Evolutionary conservation across 2,888 invertebrate genomes (phyloP).

Genomic region (Ceriagrion tenellum): DNA sequence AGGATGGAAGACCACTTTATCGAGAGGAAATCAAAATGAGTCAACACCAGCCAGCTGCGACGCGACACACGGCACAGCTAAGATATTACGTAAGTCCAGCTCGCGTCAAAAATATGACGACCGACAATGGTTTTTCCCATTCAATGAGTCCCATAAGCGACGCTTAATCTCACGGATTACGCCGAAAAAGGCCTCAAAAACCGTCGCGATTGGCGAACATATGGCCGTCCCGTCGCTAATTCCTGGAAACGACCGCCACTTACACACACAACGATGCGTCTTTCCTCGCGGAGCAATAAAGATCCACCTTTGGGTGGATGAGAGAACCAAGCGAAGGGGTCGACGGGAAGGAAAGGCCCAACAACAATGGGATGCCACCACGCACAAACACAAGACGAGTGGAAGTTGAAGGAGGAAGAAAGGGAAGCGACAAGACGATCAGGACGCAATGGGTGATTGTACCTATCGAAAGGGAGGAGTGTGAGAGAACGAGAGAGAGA

Average conservation of each 20-base stretch:
- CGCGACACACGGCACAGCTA: not conserved
- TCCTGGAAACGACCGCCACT: not conserved
- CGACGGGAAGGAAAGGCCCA: not conserved
- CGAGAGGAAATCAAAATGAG: too few species aligned
- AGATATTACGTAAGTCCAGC: not conserved
- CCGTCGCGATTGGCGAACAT: not conserved
- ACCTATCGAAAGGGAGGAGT: not conserved
- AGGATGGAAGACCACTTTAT: too few species aligned
- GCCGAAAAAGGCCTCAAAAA: not conserved
- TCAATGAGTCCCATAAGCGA: not conserved
- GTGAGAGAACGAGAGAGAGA: not conserved
- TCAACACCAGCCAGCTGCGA: not conserved
- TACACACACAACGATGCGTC: not conserved
- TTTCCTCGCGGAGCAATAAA: not conserved
- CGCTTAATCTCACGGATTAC: not conserved
- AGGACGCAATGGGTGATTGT: constrained; percentile 10
- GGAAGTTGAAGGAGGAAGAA: not conserved
- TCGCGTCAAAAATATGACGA: not conserved
- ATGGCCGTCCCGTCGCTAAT: not conserved
- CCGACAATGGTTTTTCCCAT: not conserved
- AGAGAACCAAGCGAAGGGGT: not conserved
- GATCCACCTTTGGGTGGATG: not conserved
- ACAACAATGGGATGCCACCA: not conserved
- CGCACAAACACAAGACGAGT: constrained; percentile 1
- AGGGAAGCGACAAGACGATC: not conserved